phyloP scores from a whole-genome alignment of 2,888 invertebrate genomes.

The Microplitis deprimator region DNA sequence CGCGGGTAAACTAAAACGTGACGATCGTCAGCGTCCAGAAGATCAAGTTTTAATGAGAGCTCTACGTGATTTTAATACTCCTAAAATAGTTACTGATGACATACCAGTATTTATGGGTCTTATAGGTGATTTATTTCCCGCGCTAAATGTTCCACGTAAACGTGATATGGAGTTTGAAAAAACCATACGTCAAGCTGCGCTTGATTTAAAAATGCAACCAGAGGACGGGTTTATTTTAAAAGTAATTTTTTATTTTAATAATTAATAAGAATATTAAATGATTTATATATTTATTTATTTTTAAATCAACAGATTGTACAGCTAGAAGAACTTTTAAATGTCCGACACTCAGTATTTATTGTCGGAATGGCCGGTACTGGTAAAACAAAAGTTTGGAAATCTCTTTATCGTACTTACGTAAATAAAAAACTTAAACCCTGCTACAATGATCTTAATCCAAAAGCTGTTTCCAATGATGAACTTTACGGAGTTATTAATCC shows the following conservation, averaged over 20 bases:
- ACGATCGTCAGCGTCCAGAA: conserved; percentile 84
- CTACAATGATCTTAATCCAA: conserved; percentile 94
- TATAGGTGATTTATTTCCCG: conserved; percentile 93
- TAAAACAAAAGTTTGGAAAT: conserved; percentile 94
- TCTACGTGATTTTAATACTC: conserved; percentile 92
- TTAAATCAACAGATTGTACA: conserved; percentile 81
- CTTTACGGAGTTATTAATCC: conserved; percentile 95
- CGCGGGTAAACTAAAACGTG: conserved; percentile 90
- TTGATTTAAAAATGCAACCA: conserved; percentile 89
- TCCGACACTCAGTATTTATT: conserved; percentile 94
- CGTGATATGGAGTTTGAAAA: conserved; percentile 88
- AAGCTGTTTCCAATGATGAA: conserved; percentile 96
- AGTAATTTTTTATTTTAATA: conserved; percentile 68
- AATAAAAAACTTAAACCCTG: conserved; percentile 87
- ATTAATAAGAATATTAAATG: neutral
- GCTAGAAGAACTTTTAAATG: conserved; percentile 92
- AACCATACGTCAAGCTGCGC: conserved; percentile 81
- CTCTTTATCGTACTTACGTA: conserved; percentile 85
- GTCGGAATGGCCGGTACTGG: conserved; percentile 91
- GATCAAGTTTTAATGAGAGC: conserved; percentile 96
- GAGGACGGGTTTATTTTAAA: conserved; percentile 91
- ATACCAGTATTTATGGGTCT: conserved; percentile 94
- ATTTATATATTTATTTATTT: neutral
- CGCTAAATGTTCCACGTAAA: conserved; percentile 92
- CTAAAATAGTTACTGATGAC: conserved; percentile 95